Base-by-base conservation (phyloP, 35 echinoderm and acorn worm species). In the Ptychodera flava region DNA sequence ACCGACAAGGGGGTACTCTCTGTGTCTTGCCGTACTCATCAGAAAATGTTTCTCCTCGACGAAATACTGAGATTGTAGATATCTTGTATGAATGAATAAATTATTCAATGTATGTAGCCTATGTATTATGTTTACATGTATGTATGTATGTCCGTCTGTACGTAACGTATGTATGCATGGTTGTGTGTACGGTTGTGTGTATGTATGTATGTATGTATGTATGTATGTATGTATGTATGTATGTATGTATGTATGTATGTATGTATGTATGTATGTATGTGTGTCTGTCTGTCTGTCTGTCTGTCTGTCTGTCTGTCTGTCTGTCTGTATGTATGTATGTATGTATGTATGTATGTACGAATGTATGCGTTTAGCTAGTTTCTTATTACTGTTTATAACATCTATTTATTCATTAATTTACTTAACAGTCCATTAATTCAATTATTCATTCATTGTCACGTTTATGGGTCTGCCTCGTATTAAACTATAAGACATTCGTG, bases 181-280 rank as follows among this genome's bases (percentile, higher is more conserved):
- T 12, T 64, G 45, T 64, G 22, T 64, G 45, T 64, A 64, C 22
- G 45, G 6, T 12, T 64, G 45, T 64, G 22, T 64, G 45, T 64
- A 64, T 64, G 45, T 64, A 64, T 64, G 45, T 64, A 64, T 64
- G 45, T 64, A 64, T 64, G 45, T 64, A 64, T 64, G 45, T 64
- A 64, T 64, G 45, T 64, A 64, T 64, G 45, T 64, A 64, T 64
- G 45, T 64, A 64, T 64, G 45, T 64, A 64, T 64, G 45, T 64
- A 64, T 64, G 45, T 64, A 64, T 64, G 45, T 64, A 64, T 64
- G 45, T 64, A 64, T 64, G 45, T 64, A 64, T 64, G 45, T 64
- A 22, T 64, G 22, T 64, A 64, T 64, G 22, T 64, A 64, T 64
- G 22, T 64, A 64, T 64, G 22, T 64, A 64, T 64, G 22, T 64